These are phyloP conservation scores for Antigone vipio DNA, from an alignment of 2,113 vertebrate genomes.

Conservation along the genomic window DNA sequence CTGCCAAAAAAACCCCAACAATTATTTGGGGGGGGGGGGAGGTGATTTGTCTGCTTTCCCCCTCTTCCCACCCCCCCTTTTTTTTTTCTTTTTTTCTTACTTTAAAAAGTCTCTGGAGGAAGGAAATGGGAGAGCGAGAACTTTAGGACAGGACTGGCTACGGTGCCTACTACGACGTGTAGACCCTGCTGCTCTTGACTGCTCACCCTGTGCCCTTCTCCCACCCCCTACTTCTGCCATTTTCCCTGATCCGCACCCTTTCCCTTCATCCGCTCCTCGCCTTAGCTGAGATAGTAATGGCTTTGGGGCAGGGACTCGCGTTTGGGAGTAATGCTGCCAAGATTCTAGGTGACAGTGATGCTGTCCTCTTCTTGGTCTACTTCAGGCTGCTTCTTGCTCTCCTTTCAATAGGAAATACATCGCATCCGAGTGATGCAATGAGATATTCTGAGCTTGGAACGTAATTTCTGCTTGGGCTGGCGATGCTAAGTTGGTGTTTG, in stretches of 20 bases:
- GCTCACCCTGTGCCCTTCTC: background rate
- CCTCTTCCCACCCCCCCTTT: too few relatives aligned
- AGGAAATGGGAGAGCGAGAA: background rate
- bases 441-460: background rate
- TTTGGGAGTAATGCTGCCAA: background rate
- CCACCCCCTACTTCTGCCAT: background rate
- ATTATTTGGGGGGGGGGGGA: background rate
- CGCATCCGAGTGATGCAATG: background rate
- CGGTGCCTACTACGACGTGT: background rate
- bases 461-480: background rate
- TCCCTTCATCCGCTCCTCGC: background rate
- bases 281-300: background rate
- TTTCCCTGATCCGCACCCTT: background rate
- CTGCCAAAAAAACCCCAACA: background rate
- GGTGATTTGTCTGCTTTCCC: background rate
- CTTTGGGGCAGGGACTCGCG: background rate
- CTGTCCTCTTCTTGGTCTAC: fast-evolving
- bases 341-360: background rate
- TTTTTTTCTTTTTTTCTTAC: too few relatives aligned
- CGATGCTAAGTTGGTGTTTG: background rate
- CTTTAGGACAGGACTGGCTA: background rate
- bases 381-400: background rate
- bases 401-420: background rate
- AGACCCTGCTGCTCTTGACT: background rate
- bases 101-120: background rate